Percentiles rank a stretch among this genome's conserved stretches.
phyloP scores from a whole-genome alignment of 2,113 vertebrate species.

The Orthonyx spaldingii region DNA sequence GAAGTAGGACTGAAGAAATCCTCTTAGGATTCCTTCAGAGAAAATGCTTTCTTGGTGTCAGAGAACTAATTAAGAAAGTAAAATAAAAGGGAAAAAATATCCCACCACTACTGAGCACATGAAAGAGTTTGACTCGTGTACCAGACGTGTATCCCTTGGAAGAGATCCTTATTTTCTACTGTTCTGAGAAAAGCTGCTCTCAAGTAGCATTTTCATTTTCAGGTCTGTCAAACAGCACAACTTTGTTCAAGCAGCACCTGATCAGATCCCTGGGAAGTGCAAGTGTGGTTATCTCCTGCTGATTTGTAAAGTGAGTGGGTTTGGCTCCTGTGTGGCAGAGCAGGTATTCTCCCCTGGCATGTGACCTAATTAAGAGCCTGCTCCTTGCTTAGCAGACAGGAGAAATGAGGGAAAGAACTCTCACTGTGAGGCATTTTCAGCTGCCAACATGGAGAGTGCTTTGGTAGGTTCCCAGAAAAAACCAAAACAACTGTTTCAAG shows the following conservation, averaged over 20 bases:
- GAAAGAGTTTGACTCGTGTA: not conserved
- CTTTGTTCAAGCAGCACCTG: not conserved
- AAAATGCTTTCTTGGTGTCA: not conserved
- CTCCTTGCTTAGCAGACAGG: not conserved
- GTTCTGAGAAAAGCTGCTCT: not conserved
- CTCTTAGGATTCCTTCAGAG: not conserved
- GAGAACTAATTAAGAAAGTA: not conserved
- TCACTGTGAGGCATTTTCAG: not conserved
- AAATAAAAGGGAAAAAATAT: not conserved
- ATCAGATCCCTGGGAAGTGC: not conserved
- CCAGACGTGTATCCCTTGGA: not conserved
- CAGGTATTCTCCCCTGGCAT: not conserved
- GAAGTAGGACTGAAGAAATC: not conserved
- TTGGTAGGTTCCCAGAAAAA: not conserved
- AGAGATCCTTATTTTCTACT: not conserved
- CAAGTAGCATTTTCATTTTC: not conserved
- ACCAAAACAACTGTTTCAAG: not conserved
- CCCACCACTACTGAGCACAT: not conserved
- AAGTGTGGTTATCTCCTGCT: not conserved
- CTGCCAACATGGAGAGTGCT: not conserved
- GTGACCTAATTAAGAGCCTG: not conserved
- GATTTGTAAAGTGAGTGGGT: not conserved
- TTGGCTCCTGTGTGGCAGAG: not conserved
- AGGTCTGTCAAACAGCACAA: not conserved
- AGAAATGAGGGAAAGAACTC: not conserved